Evolutionary conservation across 2,888 invertebrate species (phyloP).

Genomic region (Mycalesis mineus): DNA sequence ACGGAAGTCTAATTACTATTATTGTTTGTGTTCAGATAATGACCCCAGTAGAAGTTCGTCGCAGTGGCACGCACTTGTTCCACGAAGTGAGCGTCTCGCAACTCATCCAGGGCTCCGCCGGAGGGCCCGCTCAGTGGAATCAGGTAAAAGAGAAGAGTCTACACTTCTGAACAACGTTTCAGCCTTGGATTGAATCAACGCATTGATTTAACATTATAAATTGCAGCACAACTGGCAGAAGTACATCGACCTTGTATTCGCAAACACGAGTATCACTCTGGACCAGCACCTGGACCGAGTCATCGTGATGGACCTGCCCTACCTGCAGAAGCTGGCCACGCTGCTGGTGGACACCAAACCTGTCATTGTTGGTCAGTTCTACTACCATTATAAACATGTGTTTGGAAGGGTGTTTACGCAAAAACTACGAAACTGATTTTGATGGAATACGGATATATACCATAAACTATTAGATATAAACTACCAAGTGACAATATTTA

Average conservation of each 20-base stretch:
- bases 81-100: slow-evolving; percentile 80
- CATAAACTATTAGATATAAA: no score
- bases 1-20: not conserved
- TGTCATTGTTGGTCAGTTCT: slow-evolving; percentile 72
- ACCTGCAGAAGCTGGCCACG: slow-evolving; percentile 78
- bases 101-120: slow-evolving; percentile 69
- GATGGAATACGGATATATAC: no score
- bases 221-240: slow-evolving; percentile 81
- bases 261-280: slow-evolving; percentile 76
- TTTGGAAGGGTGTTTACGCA: no score
- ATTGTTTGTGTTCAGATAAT: slow-evolving; percentile 69
- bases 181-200: no score
- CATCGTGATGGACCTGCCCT: slow-evolving; percentile 82
- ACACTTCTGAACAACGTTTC: no score
- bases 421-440: no score
- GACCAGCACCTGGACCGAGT: slow-evolving; percentile 73
- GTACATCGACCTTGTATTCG: slow-evolving; percentile 78
- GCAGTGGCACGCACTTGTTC: slow-evolving; percentile 80
- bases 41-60: slow-evolving; percentile 80
- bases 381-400: not conserved
- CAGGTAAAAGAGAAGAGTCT: slow-evolving; percentile 51
- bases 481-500: no score
- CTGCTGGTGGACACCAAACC: slow-evolving; percentile 75
- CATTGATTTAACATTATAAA: no score
- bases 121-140: slow-evolving; percentile 72